Evolutionary conservation across 1,140 invertebrate species (phyloP), one percentile per base, ranked within the genome.

Genomic region (Phortica variegata): DNA sequence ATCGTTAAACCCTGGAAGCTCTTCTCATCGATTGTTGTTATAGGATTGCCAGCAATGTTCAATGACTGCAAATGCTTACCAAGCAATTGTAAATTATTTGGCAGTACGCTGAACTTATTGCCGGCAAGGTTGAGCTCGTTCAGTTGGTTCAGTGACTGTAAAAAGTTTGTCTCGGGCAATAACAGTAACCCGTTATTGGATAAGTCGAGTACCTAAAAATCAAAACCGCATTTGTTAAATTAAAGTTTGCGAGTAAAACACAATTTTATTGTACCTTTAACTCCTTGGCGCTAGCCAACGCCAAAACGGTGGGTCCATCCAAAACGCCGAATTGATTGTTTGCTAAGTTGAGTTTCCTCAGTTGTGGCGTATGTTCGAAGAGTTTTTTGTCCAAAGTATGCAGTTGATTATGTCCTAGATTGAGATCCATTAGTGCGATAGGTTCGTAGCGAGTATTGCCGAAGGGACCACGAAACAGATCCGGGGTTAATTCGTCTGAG

Each of bases 361-460:
- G 61, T 40, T 83, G 79, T 0, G 80, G 79, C 20, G 87, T 81
- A 61, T 89, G 85, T 61, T 87, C 81, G 66, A 92, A 92, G 19
- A 88, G 47, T 42, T 85, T 83, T 38, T 80, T 77, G 66, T 85
- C 79, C 33, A 91, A 72, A 2, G 81, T 83, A 44, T 86, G 82
- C 18, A 91, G 81, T 47, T 78, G 56, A 69, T 91, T 90, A 53
- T 82, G 65, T 12, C 82, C 82, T 3, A 91, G 75, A 68, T 87
- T 83, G 19, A 92, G 72, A 9, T 82, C 77, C 53, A 78, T 79
- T 42, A 91, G 58, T 2, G 79, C 74, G 34, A 91, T 80, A 12
- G 84, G 84, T 51, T 83, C 80, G 65, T 87, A 88, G 6, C 76
- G 73, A 2, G 77, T 78, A 26, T 77, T 69, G 31, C 78, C 78